Conservation (phyloP, 1,140 invertebrate species). For the Hyposmocoma kahamanoa region DNA sequence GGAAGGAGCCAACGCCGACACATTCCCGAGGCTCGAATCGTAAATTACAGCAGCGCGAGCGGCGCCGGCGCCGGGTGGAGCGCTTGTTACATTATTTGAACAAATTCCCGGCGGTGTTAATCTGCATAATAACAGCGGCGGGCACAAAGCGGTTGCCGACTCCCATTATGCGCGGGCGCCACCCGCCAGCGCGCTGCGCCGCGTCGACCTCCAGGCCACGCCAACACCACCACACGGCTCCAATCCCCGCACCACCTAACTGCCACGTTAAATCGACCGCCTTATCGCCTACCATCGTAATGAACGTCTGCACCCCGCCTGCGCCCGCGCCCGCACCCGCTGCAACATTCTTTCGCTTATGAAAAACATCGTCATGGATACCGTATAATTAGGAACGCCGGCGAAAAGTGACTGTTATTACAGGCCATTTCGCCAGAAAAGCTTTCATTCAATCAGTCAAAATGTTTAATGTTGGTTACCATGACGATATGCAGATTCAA, state of each 20-base stretch:
- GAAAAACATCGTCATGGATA: conserved; percentile 12
- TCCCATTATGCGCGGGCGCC: conserved; percentile 62
- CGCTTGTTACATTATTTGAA: conserved; percentile 69
- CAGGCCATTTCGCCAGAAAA: background rate
- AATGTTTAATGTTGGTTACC: too few species aligned
- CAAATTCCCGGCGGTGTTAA: conserved; percentile 71
- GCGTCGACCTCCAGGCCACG: conserved; percentile 9
- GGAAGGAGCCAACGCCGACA: conserved; percentile 49
- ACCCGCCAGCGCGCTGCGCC: conserved; percentile 27
- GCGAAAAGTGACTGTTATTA: conserved; percentile 1
- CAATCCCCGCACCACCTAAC: too few species aligned
- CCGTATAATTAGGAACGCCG: background rate
- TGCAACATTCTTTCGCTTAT: conserved; percentile 17
- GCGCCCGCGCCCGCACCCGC: too few species aligned
- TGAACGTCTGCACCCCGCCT: too few species aligned
- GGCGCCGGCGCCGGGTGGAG: conserved; percentile 62
- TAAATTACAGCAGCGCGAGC: conserved; percentile 58
- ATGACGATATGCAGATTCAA: too few species aligned
- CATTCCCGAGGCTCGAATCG: conserved; percentile 57
- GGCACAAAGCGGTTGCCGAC: conserved; percentile 60
- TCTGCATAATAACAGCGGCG: conserved; percentile 71
- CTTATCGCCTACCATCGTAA: conserved; percentile 31
- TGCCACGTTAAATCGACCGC: conserved; percentile 25
- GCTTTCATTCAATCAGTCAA: too few species aligned
- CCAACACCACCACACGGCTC: too few species aligned